Percentiles rank a stretch among this genome's conserved stretches.
phyloP scores from a whole-genome alignment of 2,888 invertebrate genomes.

The Acanthosepion lycidas region DNA sequence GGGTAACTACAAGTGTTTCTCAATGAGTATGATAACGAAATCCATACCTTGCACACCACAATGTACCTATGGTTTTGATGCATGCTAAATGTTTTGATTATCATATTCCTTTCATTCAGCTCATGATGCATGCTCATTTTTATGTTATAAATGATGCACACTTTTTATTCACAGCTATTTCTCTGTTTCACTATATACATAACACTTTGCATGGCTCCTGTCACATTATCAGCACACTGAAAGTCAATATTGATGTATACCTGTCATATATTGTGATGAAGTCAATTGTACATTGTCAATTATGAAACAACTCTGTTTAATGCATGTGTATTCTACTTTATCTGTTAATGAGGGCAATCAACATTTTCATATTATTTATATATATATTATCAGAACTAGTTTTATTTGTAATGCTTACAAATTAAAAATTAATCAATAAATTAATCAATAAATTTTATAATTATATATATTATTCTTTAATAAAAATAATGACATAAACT shows the following conservation, averaged over 20 bases:
- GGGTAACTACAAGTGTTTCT: conserved; percentile 48
- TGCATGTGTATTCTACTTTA: background rate
- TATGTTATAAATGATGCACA: background rate
- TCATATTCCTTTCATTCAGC: background rate
- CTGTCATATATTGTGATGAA: background rate
- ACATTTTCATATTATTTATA: background rate
- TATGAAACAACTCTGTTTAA: background rate
- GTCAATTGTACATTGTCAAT: background rate
- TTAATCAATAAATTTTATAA: background rate
- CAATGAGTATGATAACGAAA: conserved; percentile 10
- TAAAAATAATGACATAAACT: background rate
- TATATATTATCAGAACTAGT: background rate
- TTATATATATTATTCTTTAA: background rate
- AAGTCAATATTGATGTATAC: background rate
- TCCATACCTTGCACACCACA: conserved; percentile 36
- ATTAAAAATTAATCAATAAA: background rate
- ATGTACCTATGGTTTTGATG: background rate
- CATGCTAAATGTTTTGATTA: conserved; percentile 34
- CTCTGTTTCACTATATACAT: background rate
- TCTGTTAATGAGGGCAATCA: background rate
- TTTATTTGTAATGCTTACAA: background rate
- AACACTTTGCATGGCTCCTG: background rate
- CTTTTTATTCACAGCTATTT: conserved; percentile 18
- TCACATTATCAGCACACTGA: background rate
- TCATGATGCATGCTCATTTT: background rate